phyloP scores from a whole-genome alignment of 2,113 vertebrate species.

The Neodon shergylaensis region DNA sequence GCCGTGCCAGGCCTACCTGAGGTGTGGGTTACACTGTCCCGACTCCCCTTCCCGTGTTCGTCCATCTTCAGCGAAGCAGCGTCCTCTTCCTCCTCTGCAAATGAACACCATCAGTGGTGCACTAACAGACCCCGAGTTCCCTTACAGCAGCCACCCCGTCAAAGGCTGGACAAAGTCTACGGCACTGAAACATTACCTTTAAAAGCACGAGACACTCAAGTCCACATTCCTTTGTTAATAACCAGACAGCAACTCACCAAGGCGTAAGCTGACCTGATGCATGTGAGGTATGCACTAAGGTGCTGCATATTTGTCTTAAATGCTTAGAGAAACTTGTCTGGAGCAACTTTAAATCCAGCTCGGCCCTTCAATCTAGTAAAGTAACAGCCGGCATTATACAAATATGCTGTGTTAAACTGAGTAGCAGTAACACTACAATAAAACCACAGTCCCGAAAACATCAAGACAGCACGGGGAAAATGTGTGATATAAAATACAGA shows the following conservation, averaged over 20 bases:
- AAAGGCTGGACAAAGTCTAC: constrained; percentile 40
- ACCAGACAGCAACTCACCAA: not conserved
- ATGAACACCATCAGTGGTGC: constrained; percentile 68
- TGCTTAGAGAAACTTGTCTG: not conserved
- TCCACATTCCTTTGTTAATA: constrained; percentile 53
- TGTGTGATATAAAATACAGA: not conserved
- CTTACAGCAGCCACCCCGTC: constrained; percentile 9
- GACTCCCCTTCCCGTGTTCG: constrained; percentile 64
- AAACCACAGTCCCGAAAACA: constrained; percentile 3
- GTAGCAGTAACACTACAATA: not conserved
- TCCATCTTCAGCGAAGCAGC: constrained; percentile 40
- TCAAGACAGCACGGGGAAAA: not conserved
- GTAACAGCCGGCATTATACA: not conserved
- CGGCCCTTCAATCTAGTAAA: not conserved
- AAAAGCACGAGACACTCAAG: constrained; percentile 43
- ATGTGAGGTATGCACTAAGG: not conserved
- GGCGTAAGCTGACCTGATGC: not conserved
- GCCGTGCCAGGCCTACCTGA: constrained; percentile 80
- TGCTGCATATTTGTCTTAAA: constrained; percentile 7
- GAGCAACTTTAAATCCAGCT: not conserved
- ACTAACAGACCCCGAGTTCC: constrained; percentile 50
- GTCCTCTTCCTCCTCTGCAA: constrained; percentile 85
- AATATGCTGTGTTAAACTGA: not conserved
- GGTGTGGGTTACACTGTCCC: constrained; percentile 42
- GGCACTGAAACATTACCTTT: constrained; percentile 56